phyloP scores from a whole-genome alignment of 1,140 invertebrate genomes.

The Macrostomum lignano region DNA sequence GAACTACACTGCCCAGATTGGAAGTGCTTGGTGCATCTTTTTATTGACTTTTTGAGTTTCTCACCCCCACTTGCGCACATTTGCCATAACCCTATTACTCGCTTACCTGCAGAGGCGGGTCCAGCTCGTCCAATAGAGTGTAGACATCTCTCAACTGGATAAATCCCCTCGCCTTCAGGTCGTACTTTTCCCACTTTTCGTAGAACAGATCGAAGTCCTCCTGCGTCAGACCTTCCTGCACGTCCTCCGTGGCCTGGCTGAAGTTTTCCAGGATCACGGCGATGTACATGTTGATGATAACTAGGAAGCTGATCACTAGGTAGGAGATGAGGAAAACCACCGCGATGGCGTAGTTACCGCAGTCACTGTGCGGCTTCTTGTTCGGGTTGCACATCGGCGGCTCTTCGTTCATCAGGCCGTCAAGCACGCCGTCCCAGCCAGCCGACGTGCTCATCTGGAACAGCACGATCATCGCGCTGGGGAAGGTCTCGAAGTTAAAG shows the following conservation, averaged over 20 bases:
- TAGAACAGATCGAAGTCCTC: slow-evolving; percentile 99
- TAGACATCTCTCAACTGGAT: slow-evolving; percentile 68
- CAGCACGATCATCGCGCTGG: slow-evolving; percentile 62
- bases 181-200: slow-evolving; percentile 92
- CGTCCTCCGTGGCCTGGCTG: slow-evolving; percentile 83
- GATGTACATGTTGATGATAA: slow-evolving; percentile 98
- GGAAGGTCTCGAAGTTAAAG: slow-evolving; percentile 46
- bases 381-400: slow-evolving; percentile 39
- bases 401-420: slow-evolving; percentile 69
- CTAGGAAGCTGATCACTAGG: slow-evolving; percentile 82
- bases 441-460: slow-evolving; percentile 74
- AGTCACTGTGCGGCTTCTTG: slow-evolving; percentile 48
- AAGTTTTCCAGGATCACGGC: slow-evolving; percentile 95
- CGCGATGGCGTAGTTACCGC: slow-evolving; percentile 62
- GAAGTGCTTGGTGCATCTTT: too few species aligned
- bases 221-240: slow-evolving; percentile 74
- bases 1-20: too few species aligned
- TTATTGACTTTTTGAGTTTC: too few species aligned
- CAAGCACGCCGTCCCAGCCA: slow-evolving; percentile 69
- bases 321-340: slow-evolving; percentile 77
- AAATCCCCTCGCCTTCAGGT: slow-evolving; percentile 84
- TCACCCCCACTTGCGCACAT: too few species aligned
- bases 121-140: slow-evolving; percentile 57
- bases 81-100: too few species aligned
- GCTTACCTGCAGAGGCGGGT: slow-evolving; percentile 20